Evolutionary conservation across 2,888 invertebrate species (phyloP).

Genomic region (Itoplectis maculator): DNA sequence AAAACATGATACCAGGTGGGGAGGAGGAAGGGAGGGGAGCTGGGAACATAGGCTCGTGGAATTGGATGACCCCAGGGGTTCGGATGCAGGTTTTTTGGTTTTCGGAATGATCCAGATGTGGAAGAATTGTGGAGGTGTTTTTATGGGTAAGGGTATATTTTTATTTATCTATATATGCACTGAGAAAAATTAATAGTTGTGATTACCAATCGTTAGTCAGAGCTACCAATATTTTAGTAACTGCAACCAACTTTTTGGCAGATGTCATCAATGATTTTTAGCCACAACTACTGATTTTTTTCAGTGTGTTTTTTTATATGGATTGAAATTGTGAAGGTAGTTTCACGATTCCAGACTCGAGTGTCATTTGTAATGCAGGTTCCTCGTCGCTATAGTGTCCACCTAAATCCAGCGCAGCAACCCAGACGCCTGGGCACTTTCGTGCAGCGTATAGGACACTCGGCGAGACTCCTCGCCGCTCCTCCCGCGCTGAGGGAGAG

Average conservation of each 20-base stretch:
- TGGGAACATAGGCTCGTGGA: constrained; percentile 34
- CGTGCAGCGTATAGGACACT: neutral
- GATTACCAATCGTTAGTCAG: no score
- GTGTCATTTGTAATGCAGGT: neutral
- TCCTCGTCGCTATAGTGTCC: no score
- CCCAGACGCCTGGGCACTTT: neutral
- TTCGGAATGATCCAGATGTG: constrained; percentile 15
- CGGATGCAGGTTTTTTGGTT: neutral
- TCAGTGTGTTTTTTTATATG: no score
- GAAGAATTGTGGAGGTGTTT: neutral
- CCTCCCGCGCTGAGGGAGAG: neutral
- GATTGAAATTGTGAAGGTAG: no score
- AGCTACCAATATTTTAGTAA: no score
- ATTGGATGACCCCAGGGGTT: constrained; percentile 45
- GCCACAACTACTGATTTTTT: no score
- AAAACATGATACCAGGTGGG: constrained; percentile 47
- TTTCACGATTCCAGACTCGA: neutral
- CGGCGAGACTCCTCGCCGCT: neutral
- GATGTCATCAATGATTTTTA: no score
- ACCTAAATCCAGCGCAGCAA: no score
- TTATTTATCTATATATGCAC: neutral
- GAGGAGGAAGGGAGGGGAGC: no score
- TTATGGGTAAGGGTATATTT: neutral
- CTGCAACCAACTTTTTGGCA: no score
- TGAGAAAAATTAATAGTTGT: no score